Evolutionary conservation across 1,140 invertebrate species (phyloP), one percentile per base, ranked within the genome.

Genomic region (Temnothorax longispinosus): DNA sequence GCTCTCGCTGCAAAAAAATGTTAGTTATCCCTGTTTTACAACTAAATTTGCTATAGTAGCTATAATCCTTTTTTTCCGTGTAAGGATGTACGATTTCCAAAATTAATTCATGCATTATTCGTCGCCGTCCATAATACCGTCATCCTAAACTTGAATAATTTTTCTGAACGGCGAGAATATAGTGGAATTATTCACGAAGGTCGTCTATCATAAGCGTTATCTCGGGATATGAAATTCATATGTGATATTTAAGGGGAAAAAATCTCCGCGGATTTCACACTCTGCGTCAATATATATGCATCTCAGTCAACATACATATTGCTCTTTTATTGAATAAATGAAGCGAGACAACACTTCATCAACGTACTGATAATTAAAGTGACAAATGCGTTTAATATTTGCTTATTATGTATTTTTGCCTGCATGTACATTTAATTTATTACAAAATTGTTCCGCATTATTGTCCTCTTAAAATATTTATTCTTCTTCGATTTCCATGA

Each of bases 21-120:
- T 27, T 27, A 27, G 27, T 27, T 27, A 27, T 27, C 27, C 27
- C 27, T 27, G 0, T 27, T 27, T 27, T 27, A 27, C 27, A 27
- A 27, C 27, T 27, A 27, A 27, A 27, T 27, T 27, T 27, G 27
- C 27, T 27, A 27, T 27, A 27, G 1, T 27, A 27, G 27, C 27
- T 27, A 27, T 27, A 27, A 27, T 27, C 27, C 27, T 27, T 27
- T 27, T 27, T 27, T 27, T 27, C 27, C 27, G 27, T 27, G 27
- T 27, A 1, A 32, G 8, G 1, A 54, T 47, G 27, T 8, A 69
- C 15, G 38, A 69, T 54, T 80, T 35, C 0, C 1, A 54, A 69
- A 80, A 80, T 80, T 80, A 80, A 80, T 18, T 67, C n/a, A 67
- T 52, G 18, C 32, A 78, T 38, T 69, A 69, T 54, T 69, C 32